These are phyloP conservation scores for Acronicta leporina DNA, from an alignment of 2,888 invertebrate species.

Conservation along the genomic window DNA sequence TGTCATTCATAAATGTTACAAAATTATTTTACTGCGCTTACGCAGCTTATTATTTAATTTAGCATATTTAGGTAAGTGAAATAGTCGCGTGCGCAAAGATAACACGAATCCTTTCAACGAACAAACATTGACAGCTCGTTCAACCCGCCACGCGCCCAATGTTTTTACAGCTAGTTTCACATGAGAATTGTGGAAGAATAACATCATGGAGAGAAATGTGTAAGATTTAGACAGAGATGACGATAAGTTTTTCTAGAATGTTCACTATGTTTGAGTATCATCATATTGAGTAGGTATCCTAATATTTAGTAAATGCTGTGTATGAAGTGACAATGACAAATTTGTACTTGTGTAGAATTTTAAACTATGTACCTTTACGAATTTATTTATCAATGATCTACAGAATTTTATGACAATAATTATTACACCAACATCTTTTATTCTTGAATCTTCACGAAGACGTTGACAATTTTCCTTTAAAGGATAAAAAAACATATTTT, in stretches of 20 bases:
- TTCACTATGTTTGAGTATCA: not conserved
- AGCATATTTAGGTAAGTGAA: not conserved
- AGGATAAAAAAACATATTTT: not conserved
- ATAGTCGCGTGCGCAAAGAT: conserved; percentile 44
- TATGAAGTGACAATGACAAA: too few relatives aligned
- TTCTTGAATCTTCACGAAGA: not conserved
- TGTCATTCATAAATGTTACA: too few relatives aligned
- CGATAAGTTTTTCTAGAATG: not conserved
- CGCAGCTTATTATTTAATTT: not conserved
- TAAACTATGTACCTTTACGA: too few relatives aligned
- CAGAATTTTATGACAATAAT: not conserved
- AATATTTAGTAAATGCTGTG: too few relatives aligned
- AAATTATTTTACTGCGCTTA: too few relatives aligned
- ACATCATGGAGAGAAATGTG: not conserved
- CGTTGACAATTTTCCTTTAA: rapidly evolving
- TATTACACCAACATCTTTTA: not conserved
- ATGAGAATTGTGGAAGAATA: conserved; percentile 44
- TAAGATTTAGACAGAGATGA: not conserved
- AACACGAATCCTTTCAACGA: conserved; percentile 43
- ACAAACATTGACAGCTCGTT: conserved; percentile 22
- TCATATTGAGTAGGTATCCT: too few relatives aligned
- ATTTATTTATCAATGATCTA: too few relatives aligned
- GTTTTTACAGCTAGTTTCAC: conserved; percentile 39
- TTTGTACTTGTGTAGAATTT: too few relatives aligned
- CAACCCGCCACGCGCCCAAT: conserved; percentile 48